Evolutionary conservation across 1,140 invertebrate genomes (phyloP).

Genomic region (Theocolax elegans): DNA sequence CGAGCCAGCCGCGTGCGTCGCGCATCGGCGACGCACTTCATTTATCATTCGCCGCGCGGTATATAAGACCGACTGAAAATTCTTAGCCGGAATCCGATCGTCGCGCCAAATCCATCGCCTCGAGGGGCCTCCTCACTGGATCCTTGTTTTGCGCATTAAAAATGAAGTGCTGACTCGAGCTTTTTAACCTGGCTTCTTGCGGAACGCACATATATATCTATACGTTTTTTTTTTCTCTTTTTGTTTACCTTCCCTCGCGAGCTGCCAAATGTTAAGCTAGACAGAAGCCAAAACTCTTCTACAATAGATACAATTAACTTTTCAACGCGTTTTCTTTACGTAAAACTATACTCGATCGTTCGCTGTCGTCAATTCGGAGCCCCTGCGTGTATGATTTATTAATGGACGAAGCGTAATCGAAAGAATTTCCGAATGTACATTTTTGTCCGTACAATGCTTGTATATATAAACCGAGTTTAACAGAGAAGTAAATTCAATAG

Average conservation of each 20-base stretch:
- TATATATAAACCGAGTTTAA: no score
- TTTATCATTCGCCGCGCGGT: conserved; percentile 31
- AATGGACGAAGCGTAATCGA: no score
- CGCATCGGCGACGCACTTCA: conserved; percentile 10
- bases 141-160: conserved; percentile 38
- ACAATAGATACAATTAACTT: conserved; percentile 7
- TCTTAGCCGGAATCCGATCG: conserved; percentile 7
- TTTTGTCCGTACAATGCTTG: no score
- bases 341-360: no score
- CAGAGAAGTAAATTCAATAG: no score
- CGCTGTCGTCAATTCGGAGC: no score
- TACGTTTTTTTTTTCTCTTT: neutral
- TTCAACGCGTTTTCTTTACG: no score
- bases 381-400: no score
- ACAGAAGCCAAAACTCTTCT: neutral
- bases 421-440: no score
- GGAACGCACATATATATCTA: neutral
- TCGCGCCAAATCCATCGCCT: conserved; percentile 11
- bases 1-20: neutral
- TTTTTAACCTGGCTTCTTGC: neutral
- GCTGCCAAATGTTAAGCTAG: no score
- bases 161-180: conserved; percentile 20
- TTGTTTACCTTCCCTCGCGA: neutral
- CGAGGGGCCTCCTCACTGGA: neutral
- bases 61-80: neutral